Percentiles rank a stretch among this genome's conserved stretches.
phyloP scores from a whole-genome alignment of 2,113 vertebrate species.

The Ibidorhyncha struthersii region DNA sequence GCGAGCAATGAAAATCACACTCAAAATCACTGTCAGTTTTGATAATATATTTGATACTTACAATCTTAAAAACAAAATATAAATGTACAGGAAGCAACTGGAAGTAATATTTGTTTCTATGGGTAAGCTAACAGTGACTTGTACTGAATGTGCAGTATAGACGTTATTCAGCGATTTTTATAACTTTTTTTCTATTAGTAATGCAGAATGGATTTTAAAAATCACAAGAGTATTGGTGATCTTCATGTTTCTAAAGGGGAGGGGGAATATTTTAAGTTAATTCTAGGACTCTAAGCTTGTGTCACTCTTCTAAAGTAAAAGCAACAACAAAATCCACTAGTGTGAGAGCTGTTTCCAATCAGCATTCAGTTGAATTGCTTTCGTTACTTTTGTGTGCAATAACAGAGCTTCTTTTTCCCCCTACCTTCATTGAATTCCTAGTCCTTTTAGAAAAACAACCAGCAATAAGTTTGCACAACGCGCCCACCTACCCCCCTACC shows the following conservation, averaged over 20 bases:
- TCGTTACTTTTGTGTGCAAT: background rate
- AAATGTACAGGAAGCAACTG: background rate
- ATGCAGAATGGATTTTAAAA: background rate
- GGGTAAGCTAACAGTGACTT: background rate
- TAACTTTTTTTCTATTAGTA: background rate
- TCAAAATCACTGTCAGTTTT: background rate
- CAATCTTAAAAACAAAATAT: background rate
- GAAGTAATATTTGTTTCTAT: background rate
- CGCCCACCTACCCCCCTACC: too few relatives aligned
- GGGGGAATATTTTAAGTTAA: background rate
- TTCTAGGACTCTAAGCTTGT: background rate
- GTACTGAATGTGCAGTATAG: background rate
- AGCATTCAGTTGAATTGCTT: background rate
- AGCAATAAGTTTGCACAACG: background rate
- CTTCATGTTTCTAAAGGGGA: background rate
- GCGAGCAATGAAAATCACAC: background rate
- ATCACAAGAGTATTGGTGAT: background rate
- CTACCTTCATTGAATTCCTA: background rate
- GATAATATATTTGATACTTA: background rate
- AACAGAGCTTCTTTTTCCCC: rapidly evolving
- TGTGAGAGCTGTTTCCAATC: background rate
- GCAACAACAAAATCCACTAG: rapidly evolving
- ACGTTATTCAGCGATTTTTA: background rate
- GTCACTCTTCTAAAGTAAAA: background rate
- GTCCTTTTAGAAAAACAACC: background rate